Evolutionary conservation across 2,797 vertebrate genomes (phyloP).

Genomic region (Aotus griseimembra): DNA sequence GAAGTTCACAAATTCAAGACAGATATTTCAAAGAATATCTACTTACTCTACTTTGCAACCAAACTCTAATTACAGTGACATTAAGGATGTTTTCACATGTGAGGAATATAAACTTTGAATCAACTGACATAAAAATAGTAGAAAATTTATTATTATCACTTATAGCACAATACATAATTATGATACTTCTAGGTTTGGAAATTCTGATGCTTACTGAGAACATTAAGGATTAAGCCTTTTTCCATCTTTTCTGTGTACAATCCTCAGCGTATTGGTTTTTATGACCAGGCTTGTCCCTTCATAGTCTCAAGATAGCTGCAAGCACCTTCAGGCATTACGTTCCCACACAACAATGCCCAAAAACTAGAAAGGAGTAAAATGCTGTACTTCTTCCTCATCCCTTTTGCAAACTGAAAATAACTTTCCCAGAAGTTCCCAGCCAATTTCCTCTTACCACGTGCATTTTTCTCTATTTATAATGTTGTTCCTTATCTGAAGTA

Average conservation of each 20-base stretch:
- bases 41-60: background rate
- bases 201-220: background rate
- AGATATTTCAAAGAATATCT: conserved; percentile 32
- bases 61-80: background rate
- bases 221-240: background rate
- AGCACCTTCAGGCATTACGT: background rate
- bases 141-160: background rate
- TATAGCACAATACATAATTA: background rate
- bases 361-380: background rate
- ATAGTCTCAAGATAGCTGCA: background rate
- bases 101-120: background rate
- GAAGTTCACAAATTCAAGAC: background rate
- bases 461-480: conserved; percentile 14
- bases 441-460: background rate
- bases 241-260: background rate
- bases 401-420: background rate
- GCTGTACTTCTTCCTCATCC: background rate
- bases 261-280: background rate
- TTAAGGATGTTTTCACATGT: conserved; percentile 10
- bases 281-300: background rate
- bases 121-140: background rate
- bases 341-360: background rate
- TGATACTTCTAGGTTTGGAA: background rate
- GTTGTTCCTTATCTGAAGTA: conserved; percentile 10
- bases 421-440: background rate